Evolutionary conservation across 2,888 invertebrate genomes (phyloP), one percentile per base, ranked within the genome.

Genomic region (Polyommatus iphigenia): DNA sequence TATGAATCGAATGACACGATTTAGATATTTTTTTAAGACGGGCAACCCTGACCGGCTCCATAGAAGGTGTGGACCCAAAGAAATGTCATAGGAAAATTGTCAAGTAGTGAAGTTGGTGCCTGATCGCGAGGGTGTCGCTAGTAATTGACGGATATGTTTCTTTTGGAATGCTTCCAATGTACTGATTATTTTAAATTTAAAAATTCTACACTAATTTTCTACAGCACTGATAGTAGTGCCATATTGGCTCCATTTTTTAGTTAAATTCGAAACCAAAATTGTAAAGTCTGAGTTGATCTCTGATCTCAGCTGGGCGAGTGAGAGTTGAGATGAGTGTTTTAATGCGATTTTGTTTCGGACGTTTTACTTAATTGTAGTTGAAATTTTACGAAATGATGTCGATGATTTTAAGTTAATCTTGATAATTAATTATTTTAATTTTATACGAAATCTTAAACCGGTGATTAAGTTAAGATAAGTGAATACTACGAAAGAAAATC

Each of bases 221-320:
- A 81, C 90, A 89, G 93, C 94, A 93, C 94, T 94, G 94, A 93
- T 84, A 77, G 84, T 86, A 92, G 93, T 93, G 93, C 94, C 93
- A 93, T 93, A 92, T 91, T 92, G 93, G 93, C 91, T 91, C 88
- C 88, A 87, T 88, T 87, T 88, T 88, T 86, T 92, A 92, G 93
- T 91, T 88, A 91, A 93, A 91, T 92, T 91, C 85, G 92, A 93
- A 89, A 92, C 93, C 93, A 94, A 94, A 75, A 94, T 90, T 89
- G 87, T 84, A 86, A 90, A 90, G 89, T 89, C 83, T 87, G 86
- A 85, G 84, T 85, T 88, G 91, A 92, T 90, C 91, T 90, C 88
- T 93, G 93, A 94, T 94, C 93, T 94, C 93, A 93, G 85, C 85
- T 87, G 86, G 83, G 83, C 71, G 78, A 75, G 78, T 78, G 78